Evolutionary conservation across 2,888 invertebrate species (phyloP).

Genomic region (Cylloceria caligata): DNA sequence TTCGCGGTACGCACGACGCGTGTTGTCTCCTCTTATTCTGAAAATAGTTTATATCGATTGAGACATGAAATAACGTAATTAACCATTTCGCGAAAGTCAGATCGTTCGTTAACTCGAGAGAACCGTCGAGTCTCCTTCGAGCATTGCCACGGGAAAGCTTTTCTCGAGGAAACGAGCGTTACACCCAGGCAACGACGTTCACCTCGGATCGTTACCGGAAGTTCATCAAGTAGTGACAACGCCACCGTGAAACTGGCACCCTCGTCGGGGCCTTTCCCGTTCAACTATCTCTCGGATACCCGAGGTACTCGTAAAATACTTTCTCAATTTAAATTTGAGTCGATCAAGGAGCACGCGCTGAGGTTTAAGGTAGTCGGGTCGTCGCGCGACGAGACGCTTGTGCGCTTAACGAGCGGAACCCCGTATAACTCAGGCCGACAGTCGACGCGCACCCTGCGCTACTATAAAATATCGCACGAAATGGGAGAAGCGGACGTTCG

Average conservation of each 20-base stretch:
- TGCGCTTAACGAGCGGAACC: conserved; percentile 84
- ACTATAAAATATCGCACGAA: conserved; percentile 79
- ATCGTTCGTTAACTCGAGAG: conserved; percentile 40
- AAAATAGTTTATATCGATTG: conserved; percentile 56
- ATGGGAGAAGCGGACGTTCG: conserved; percentile 64
- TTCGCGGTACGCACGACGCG: background rate
- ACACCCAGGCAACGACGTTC: conserved; percentile 73
- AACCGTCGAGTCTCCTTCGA: conserved; percentile 26
- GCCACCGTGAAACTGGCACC: conserved; percentile 82
- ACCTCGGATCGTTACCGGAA: conserved; percentile 83
- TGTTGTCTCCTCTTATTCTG: background rate
- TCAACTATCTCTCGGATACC: conserved; percentile 37
- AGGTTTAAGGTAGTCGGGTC: conserved; percentile 61
- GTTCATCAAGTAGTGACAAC: conserved; percentile 85
- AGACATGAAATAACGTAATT: conserved; percentile 67
- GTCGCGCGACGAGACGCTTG: conserved; percentile 52
- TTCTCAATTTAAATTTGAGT: conserved; percentile 85
- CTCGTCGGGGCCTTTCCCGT: conserved; percentile 22
- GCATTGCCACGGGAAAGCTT: conserved; percentile 50
- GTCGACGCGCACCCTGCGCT: conserved; percentile 32
- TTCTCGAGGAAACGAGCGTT: conserved; percentile 61
- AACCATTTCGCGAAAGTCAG: conserved; percentile 39
- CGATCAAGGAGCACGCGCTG: conserved; percentile 65
- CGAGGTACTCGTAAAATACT: conserved; percentile 84
- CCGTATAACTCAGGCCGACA: conserved; percentile 77